phyloP scores from a whole-genome alignment of 2,888 invertebrate genomes.

The Mesochorus sp. region DNA sequence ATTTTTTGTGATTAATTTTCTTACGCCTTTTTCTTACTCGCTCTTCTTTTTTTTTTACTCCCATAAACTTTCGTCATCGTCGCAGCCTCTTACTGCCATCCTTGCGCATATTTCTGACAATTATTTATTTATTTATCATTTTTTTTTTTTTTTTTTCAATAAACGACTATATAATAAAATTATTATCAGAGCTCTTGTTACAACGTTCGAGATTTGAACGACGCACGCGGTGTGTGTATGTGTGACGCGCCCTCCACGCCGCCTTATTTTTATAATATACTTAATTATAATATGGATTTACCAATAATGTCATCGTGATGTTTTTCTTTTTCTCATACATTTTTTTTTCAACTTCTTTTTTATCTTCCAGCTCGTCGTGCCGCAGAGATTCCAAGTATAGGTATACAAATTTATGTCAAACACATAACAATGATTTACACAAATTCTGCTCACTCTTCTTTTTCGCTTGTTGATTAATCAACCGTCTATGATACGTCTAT shows the following conservation, averaged over 20 bases:
- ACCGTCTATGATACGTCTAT: conserved; percentile 43
- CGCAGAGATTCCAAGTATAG: conserved; percentile 60
- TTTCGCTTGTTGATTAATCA: conserved; percentile 21
- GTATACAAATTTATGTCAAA: conserved; percentile 55
- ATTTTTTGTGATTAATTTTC: conserved; percentile 4
- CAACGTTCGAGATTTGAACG: conserved; percentile 50
- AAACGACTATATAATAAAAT: conserved; percentile 51
- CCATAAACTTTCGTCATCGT: background rate
- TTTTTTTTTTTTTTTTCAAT: no score
- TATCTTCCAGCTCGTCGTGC: conserved; percentile 46
- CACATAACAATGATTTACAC: conserved; percentile 60
- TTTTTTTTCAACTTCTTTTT: background rate
- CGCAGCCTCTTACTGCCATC: conserved; percentile 18
- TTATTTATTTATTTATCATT: no score
- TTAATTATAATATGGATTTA: conserved; percentile 49
- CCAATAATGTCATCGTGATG: conserved; percentile 20
- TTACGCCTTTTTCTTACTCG: background rate
- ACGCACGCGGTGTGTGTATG: conserved; percentile 10
- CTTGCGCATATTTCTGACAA: conserved; percentile 16
- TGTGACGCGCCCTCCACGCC: conserved; percentile 15
- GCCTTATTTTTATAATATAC: conserved; percentile 16
- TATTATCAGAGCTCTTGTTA: conserved; percentile 48
- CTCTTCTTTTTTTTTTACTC: no score
- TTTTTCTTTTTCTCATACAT: conserved; percentile 13
- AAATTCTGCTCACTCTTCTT: conserved; percentile 1